A percentile compares a stretch with the other conserved stretches of the same genome.
Conservation (phyloP, 2,113 vertebrate genomes). For the Festucalex cinctus region DNA sequence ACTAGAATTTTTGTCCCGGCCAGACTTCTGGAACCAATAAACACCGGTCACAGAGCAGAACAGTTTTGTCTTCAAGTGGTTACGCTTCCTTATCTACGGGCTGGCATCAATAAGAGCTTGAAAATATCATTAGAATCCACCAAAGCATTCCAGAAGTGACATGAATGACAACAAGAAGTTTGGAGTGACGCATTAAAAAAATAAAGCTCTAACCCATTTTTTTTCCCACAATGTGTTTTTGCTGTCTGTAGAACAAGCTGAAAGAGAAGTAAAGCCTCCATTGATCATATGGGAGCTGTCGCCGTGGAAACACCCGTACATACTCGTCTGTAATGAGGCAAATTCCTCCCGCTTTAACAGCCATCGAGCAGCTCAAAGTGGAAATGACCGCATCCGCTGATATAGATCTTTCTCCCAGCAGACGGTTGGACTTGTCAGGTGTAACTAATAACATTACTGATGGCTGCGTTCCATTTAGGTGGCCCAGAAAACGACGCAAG, state of each 20-base stretch:
- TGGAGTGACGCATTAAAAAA: not conserved
- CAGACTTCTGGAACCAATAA: slow-evolving; percentile 58
- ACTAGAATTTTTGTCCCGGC: slow-evolving; percentile 38
- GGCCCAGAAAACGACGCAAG: slow-evolving; percentile 37
- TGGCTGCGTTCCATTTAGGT: slow-evolving; percentile 47
- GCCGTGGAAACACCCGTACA: slow-evolving; percentile 23
- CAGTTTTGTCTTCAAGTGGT: slow-evolving; percentile 4
- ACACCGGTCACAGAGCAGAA: slow-evolving; percentile 60
- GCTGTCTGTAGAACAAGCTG: not conserved
- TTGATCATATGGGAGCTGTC: slow-evolving; percentile 22
- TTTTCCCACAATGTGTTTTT: not conserved
- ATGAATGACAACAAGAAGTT: slow-evolving; percentile 3
- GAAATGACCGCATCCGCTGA: slow-evolving; percentile 35
- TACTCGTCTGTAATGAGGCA: slow-evolving; percentile 20
- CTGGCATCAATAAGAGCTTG: slow-evolving; percentile 2
- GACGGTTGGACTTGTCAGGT: slow-evolving; percentile 49
- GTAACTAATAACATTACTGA: slow-evolving; percentile 50
- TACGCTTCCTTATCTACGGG: slow-evolving; percentile 2
- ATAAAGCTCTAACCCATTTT: not conserved
- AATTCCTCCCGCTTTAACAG: slow-evolving; percentile 27
- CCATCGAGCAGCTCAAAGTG: slow-evolving; percentile 19
- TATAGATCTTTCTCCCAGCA: slow-evolving; percentile 48
- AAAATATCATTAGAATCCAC: not conserved
- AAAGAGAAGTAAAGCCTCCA: slow-evolving; percentile 15
- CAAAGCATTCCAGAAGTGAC: not conserved